phyloP scores from a whole-genome alignment of 2,797 vertebrate species.

The Eulemur albifrons region DNA sequence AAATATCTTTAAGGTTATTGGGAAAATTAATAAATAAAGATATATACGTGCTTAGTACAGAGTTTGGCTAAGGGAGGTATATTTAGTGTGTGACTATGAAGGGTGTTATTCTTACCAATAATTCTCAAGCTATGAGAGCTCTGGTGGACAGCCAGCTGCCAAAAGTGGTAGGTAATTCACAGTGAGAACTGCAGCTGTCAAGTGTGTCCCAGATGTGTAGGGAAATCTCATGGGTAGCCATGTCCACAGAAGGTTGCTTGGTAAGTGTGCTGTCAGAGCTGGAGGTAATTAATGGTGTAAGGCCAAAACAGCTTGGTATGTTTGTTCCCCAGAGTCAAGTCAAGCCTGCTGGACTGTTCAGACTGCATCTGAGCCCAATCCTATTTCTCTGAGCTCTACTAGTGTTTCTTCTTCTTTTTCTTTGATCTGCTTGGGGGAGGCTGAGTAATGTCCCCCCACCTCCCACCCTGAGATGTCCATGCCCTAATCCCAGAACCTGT shows the following conservation, averaged over 20 bases:
- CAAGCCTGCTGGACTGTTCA: fast-evolving
- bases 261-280: neutral
- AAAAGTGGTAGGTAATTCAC: neutral
- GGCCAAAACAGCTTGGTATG: neutral
- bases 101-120: neutral
- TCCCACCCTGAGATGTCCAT: neutral
- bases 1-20: neutral
- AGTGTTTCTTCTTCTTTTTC: neutral
- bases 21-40: neutral
- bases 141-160: neutral
- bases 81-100: neutral
- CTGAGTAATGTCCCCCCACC: neutral
- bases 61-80: fast-evolving
- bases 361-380: neutral
- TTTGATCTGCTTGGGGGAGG: neutral
- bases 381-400: neutral
- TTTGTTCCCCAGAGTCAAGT: neutral
- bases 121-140: neutral
- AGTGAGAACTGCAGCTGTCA: neutral
- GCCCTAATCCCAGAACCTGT: neutral
- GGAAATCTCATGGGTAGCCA: neutral
- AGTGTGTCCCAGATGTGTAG: neutral
- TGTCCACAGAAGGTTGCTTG: neutral
- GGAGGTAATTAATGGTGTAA: neutral
- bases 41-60: no score